phyloP scores from a whole-genome alignment of 1,140 invertebrate species.

The Drosophila chauvacae region DNA sequence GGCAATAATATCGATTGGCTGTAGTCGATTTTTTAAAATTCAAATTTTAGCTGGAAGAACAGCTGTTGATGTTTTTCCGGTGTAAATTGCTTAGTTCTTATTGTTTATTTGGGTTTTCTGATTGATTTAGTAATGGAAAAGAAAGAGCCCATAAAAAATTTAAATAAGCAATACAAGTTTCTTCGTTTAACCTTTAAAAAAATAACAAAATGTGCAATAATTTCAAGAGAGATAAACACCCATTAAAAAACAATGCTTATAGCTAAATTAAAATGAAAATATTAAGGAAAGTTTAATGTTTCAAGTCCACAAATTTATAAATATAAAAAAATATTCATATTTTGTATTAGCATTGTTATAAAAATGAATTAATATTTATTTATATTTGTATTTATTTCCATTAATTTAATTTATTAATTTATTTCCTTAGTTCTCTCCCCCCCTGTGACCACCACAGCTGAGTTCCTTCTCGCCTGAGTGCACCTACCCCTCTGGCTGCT shows the following conservation, averaged over 20 bases:
- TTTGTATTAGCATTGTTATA: background rate
- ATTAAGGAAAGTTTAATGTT: background rate
- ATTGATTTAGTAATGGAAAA: background rate
- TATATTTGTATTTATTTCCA: background rate
- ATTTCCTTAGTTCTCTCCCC: background rate
- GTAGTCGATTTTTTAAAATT: background rate
- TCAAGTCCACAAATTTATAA: background rate
- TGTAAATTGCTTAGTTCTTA: background rate
- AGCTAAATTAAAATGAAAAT: background rate
- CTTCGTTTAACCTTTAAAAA: background rate
- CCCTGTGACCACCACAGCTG: background rate
- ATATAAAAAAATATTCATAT: background rate
- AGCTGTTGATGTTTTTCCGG: background rate
- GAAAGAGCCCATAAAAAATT: background rate
- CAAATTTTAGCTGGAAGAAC: background rate
- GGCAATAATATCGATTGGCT: background rate
- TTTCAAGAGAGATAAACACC: background rate
- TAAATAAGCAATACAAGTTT: background rate
- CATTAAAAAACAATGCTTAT: background rate
- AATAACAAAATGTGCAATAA: background rate
- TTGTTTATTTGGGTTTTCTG: background rate
- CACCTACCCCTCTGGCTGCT: slow-evolving; percentile 5
- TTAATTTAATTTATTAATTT: background rate
- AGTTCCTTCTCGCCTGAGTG: slow-evolving; percentile 13
- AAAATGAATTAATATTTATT: background rate